phyloP scores from a whole-genome alignment of 2,888 invertebrate species.

The Camptogramma bilineatum region DNA sequence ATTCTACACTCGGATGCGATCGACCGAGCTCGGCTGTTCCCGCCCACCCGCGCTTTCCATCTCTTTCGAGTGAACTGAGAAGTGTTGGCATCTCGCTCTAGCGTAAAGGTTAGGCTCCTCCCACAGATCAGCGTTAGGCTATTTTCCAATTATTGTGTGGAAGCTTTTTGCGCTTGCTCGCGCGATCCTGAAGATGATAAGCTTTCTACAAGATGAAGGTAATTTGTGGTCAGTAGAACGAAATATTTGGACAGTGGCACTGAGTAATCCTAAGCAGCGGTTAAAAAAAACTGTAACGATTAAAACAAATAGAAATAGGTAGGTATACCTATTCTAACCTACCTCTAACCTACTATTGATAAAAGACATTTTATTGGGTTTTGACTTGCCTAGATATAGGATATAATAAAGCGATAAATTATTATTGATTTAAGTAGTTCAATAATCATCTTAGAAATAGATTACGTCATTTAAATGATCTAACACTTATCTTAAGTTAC shows the following conservation, averaged over 20 bases:
- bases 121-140: slow-evolving; percentile 69
- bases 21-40: slow-evolving; percentile 68
- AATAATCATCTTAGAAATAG: slow-evolving; percentile 21
- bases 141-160: slow-evolving; percentile 81
- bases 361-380: too few relatives aligned
- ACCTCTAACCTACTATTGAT: too few relatives aligned
- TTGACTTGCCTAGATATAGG: too few relatives aligned
- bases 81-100: slow-evolving; percentile 60
- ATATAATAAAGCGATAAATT: too few relatives aligned
- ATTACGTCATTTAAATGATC: background rate
- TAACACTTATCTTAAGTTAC: background rate
- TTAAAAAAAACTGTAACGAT: background rate
- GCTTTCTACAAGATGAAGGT: slow-evolving; percentile 71
- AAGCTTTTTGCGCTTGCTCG: slow-evolving; percentile 76
- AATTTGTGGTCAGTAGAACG: slow-evolving; percentile 57
- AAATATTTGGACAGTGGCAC: slow-evolving; percentile 43
- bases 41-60: slow-evolving; percentile 68
- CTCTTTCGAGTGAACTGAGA: slow-evolving; percentile 52
- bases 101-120: slow-evolving; percentile 63
- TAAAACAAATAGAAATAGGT: slow-evolving; percentile 2
- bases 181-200: slow-evolving; percentile 71
- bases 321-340: too few relatives aligned
- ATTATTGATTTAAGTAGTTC: too few relatives aligned
- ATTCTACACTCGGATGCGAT: slow-evolving; percentile 68
- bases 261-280: slow-evolving; percentile 10